phyloP scores from a whole-genome alignment of 2,888 invertebrate genomes.

The Luperina nickerlii region DNA sequence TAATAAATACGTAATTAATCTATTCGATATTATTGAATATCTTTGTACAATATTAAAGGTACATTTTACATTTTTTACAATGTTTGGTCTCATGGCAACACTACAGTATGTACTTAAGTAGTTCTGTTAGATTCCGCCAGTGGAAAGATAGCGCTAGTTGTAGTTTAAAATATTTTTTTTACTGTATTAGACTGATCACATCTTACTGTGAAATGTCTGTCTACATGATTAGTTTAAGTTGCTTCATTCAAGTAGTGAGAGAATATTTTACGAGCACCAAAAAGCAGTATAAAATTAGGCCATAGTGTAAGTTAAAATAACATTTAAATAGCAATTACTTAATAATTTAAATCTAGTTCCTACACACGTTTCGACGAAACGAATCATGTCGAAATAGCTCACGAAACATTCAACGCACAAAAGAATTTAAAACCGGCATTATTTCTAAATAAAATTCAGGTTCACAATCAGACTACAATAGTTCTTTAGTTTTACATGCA shows the following conservation, averaged over 20 bases:
- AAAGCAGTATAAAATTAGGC: conserved; percentile 40
- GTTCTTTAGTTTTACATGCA: not conserved
- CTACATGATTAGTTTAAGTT: not conserved
- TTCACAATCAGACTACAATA: not conserved
- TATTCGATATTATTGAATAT: conserved; percentile 37
- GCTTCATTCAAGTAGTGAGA: conserved; percentile 13
- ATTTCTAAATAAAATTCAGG: conserved; percentile 3
- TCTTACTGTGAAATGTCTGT: not conserved
- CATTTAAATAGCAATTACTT: conserved; percentile 5
- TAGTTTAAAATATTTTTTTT: not conserved
- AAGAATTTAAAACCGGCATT: not conserved
- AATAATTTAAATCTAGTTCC: conserved; percentile 25
- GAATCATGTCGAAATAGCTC: not conserved
- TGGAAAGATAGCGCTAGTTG: conserved; percentile 7
- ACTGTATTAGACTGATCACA: not conserved
- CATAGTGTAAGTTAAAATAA: conserved; percentile 9
- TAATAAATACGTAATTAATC: conserved; percentile 15
- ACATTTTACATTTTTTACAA: conserved; percentile 38
- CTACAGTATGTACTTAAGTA: conserved; percentile 1
- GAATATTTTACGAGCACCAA: conserved; percentile 21
- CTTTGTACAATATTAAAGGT: conserved; percentile 49
- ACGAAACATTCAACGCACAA: conserved; percentile 8
- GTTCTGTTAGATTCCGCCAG: conserved; percentile 17
- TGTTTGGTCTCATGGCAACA: conserved; percentile 27
- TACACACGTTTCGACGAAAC: not conserved